Base-by-base conservation (phyloP, 1,140 invertebrate species). In the Drosophila navojoa region DNA sequence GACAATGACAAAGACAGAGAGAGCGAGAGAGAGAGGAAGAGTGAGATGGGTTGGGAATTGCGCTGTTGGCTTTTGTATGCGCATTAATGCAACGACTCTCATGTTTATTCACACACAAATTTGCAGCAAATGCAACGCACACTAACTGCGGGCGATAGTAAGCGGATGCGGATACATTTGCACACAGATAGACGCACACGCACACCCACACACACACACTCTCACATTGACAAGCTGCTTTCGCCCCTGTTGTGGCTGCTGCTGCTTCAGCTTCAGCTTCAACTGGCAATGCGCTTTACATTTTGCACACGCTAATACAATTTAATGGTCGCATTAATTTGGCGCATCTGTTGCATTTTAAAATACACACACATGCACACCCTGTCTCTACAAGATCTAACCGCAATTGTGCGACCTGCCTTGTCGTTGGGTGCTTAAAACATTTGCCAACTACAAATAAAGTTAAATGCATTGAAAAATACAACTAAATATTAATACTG, bases 21-120 rank as follows among this genome's bases (percentile, higher is more conserved):
- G 57, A 11, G 42, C 16, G 59, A 25, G 52, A 19, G 42, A 58
- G 22, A 32, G 52, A 54, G 50, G 7, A 27, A 10, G 44, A 32
- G 44, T 42, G 60, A 40, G 38, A 11, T 27, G 62, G 19, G 50
- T 9, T 15, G n/a, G 52, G 5, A 11, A 60, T 27, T 64, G 47
- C 68, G 68, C 75, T 78, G 81, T 86, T 86, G 81, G 84, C 82
- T 87, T 86, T 86, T 86, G 84, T 87, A 69, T 89, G 84, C 82
- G 79, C 79, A 87, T 87, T 87, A 87, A 87, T 87, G 82, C 84
- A 82, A 89, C 82, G 82, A 89, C 84, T 87, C 82, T 87, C 82
- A 87, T 87, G 82, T 89, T 87, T 87, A 87, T 87, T 87, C 84
- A 87, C 79, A 87, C 84, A 87, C 82, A 87, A 87, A 87, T 87